Conservation (phyloP, 2,888 invertebrate genomes). For the Bombyx huttoni region DNA sequence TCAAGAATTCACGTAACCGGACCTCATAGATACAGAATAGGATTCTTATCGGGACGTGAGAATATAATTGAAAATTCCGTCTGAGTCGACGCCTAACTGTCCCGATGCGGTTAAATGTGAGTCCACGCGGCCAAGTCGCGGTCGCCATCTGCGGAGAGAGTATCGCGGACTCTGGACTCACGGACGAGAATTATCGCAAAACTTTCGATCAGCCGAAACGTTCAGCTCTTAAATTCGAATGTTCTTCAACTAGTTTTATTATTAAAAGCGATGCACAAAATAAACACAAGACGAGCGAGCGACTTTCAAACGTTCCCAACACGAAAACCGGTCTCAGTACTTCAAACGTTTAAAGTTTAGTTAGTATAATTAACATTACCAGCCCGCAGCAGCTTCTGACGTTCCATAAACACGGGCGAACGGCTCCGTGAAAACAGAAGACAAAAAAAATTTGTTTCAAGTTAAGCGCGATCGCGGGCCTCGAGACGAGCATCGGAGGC, state of each 20-base stretch:
- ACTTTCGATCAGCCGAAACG: not conserved
- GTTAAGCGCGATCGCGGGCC: constrained; percentile 23
- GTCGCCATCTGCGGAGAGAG: constrained; percentile 41
- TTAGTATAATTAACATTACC: constrained; percentile 3
- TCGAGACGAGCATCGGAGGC: constrained; percentile 12
- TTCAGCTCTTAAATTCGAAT: too few species aligned
- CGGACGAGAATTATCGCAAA: not conserved
- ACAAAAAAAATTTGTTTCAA: constrained; percentile 6
- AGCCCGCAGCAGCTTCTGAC: constrained; percentile 1
- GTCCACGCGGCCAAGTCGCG: constrained; percentile 20
- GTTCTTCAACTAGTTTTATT: too few species aligned
- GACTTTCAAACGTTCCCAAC: constrained; percentile 9
- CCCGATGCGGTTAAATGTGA: constrained; percentile 16
- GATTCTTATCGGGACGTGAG: constrained; percentile 23
- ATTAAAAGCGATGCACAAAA: too few species aligned
- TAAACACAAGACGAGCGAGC: constrained; percentile 36
- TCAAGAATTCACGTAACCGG: constrained; percentile 12
- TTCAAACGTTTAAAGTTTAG: constrained; percentile 3
- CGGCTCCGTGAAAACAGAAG: constrained; percentile 5
- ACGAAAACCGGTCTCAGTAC: constrained; percentile 5
- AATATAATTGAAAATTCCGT: constrained; percentile 31
- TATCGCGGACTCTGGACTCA: too few species aligned
- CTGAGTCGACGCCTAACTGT: constrained; percentile 39
- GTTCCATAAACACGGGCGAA: not conserved
- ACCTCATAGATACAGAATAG: constrained; percentile 11